These are phyloP conservation scores for Epizoanthus fatuus DNA, from an alignment of 92 coral and sea anemone species.

Conservation along the genomic window DNA sequence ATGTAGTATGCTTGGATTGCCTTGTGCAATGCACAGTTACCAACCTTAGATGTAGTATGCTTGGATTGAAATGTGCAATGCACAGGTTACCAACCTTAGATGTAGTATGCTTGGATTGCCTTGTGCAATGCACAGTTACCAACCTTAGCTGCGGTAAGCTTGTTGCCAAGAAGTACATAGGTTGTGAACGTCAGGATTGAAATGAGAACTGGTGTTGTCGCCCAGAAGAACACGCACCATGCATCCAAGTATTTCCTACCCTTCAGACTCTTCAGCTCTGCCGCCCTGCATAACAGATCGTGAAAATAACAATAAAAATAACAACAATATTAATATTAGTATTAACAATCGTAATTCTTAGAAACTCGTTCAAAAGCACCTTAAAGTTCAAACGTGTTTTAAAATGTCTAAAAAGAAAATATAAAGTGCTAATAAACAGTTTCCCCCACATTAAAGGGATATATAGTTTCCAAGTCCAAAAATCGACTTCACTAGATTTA, in stretches of 20 bases:
- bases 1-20: too few relatives aligned
- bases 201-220: conserved; percentile 96
- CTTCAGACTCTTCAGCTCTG: conserved; percentile 93
- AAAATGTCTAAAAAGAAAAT: too few relatives aligned
- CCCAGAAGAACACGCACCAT: conserved; percentile 99
- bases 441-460: too few relatives aligned
- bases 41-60: too few relatives aligned
- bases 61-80: too few relatives aligned
- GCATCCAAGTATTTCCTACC: conserved; percentile 98
- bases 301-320: neutral
- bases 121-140: neutral
- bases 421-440: too few relatives aligned
- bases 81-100: neutral
- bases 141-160: conserved; percentile 98
- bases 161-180: conserved; percentile 93
- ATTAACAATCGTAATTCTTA: neutral
- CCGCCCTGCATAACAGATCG: conserved; percentile 63
- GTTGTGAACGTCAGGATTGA: conserved; percentile 95
- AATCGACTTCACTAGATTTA: too few relatives aligned
- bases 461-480: too few relatives aligned
- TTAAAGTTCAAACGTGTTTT: too few relatives aligned
- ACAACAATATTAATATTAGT: neutral
- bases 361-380: too few relatives aligned
- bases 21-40: neutral
- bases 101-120: neutral